These are phyloP conservation scores for Nasonia giraulti DNA, from an alignment of 1,140 invertebrate species.

Conservation along the genomic window DNA sequence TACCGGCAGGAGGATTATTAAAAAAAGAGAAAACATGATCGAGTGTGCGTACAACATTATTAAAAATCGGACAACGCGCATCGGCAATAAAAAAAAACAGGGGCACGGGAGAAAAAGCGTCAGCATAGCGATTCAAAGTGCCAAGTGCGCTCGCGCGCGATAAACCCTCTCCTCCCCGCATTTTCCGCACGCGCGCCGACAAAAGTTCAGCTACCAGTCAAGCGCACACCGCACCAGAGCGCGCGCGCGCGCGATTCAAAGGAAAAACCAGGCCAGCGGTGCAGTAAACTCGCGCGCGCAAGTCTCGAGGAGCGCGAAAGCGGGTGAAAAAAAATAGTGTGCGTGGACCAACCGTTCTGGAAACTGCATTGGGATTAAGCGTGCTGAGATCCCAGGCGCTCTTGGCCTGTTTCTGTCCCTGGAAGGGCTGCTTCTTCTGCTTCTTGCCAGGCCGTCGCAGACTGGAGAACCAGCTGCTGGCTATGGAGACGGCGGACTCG, in stretches of 20 bases:
- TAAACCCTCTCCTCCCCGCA: too few relatives aligned
- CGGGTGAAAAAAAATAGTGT: neutral
- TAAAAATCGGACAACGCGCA: too few relatives aligned
- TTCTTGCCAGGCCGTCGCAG: slow-evolving; percentile 78
- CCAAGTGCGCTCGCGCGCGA: too few relatives aligned
- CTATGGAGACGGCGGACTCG: slow-evolving; percentile 73
- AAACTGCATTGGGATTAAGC: slow-evolving; percentile 61
- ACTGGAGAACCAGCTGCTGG: slow-evolving; percentile 85
- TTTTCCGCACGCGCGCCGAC: too few relatives aligned
- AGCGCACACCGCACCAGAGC: neutral
- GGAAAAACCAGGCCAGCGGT: neutral
- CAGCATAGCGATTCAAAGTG: too few relatives aligned
- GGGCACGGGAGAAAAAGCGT: too few relatives aligned
- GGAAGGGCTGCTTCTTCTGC: slow-evolving; percentile 67
- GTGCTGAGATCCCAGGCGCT: slow-evolving; percentile 79
- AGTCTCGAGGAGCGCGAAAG: neutral
- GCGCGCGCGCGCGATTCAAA: neutral
- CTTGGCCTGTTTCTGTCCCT: slow-evolving; percentile 73
- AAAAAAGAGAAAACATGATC: too few relatives aligned
- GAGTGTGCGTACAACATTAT: too few relatives aligned
- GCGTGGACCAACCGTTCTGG: slow-evolving; percentile 59
- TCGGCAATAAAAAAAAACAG: too few relatives aligned
- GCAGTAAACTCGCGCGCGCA: neutral
- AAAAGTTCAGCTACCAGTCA: neutral
- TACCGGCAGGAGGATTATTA: too few relatives aligned